Percentiles rank a stretch among this genome's conserved stretches.
These are phyloP conservation scores for Gryllus bimaculatus DNA, from an alignment of 1,140 invertebrate genomes.

Conservation along the genomic window DNA sequence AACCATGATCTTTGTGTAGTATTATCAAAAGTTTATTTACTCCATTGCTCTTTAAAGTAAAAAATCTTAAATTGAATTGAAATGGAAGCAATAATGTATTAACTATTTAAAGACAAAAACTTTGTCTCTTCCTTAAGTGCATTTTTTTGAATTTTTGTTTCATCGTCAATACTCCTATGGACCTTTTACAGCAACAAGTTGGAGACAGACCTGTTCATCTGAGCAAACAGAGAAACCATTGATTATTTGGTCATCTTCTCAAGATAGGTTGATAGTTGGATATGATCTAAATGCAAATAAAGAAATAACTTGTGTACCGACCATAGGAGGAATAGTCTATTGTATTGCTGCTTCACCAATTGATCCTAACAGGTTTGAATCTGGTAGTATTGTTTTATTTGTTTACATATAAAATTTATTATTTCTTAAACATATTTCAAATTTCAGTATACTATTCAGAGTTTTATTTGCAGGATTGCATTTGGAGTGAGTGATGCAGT, in stretches of 20 bases:
- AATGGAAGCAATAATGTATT: too few relatives aligned
- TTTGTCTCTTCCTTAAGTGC: too few relatives aligned
- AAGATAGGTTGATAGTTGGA: slow-evolving; percentile 53
- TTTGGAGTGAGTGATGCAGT: slow-evolving; percentile 59
- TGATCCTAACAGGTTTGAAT: slow-evolving; percentile 40
- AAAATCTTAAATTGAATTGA: too few relatives aligned
- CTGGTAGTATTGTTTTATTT: not conserved
- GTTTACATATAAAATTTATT: not conserved
- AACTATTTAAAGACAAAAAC: too few relatives aligned
- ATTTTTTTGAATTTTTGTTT: too few relatives aligned
- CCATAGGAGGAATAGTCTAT: slow-evolving; percentile 56
- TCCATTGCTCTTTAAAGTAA: too few relatives aligned
- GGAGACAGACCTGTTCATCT: not conserved
- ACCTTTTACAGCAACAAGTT: not conserved
- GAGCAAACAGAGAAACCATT: not conserved
- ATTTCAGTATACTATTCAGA: too few relatives aligned
- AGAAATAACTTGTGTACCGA: slow-evolving; percentile 42
- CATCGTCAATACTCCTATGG: not conserved
- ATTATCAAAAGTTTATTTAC: too few relatives aligned
- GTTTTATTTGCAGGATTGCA: slow-evolving; percentile 38
- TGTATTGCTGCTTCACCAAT: slow-evolving; percentile 54
- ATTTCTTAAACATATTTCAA: not conserved
- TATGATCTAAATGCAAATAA: slow-evolving; percentile 38
- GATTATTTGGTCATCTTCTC: slow-evolving; percentile 47
- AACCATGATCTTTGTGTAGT: too few relatives aligned